phyloP scores from a whole-genome alignment of 2,113 vertebrate genomes.

The Cinclus mexicanus region DNA sequence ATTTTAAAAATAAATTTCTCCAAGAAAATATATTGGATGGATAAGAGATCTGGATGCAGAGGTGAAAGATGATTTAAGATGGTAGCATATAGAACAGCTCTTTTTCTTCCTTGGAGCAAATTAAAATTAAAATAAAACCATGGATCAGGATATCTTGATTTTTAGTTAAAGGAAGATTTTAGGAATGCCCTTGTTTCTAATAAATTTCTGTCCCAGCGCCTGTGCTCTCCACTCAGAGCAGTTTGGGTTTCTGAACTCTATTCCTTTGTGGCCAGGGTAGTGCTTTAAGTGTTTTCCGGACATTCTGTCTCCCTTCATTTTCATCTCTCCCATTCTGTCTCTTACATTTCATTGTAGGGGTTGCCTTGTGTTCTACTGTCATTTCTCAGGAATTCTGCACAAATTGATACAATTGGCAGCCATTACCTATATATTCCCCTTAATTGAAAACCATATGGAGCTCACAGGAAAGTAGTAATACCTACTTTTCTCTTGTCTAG shows the following conservation, averaged over 20 bases:
- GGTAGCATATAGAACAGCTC: background rate
- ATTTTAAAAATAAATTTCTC: background rate
- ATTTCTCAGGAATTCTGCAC: constrained; percentile 25
- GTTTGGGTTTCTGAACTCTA: background rate
- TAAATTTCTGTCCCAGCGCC: background rate
- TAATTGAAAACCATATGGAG: constrained; percentile 44
- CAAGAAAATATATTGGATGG: background rate
- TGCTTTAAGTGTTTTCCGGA: background rate
- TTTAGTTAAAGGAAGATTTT: background rate
- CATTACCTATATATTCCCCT: constrained; percentile 4
- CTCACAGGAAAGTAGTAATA: constrained; percentile 29
- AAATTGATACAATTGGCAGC: constrained; percentile 45
- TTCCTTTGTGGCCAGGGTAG: background rate
- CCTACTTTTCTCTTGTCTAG: background rate
- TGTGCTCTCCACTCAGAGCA: background rate
- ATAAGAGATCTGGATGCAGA: background rate
- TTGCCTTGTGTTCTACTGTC: constrained; percentile 9
- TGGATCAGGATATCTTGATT: background rate
- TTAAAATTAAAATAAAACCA: background rate
- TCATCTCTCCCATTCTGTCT: background rate
- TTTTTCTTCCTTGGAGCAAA: background rate
- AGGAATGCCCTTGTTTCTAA: background rate
- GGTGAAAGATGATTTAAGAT: background rate
- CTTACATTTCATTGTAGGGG: constrained; percentile 14
- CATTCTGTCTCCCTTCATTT: constrained; percentile 16